Conservation (phyloP, 2,113 vertebrate genomes). For the Nothocercus nigrocapillus region DNA sequence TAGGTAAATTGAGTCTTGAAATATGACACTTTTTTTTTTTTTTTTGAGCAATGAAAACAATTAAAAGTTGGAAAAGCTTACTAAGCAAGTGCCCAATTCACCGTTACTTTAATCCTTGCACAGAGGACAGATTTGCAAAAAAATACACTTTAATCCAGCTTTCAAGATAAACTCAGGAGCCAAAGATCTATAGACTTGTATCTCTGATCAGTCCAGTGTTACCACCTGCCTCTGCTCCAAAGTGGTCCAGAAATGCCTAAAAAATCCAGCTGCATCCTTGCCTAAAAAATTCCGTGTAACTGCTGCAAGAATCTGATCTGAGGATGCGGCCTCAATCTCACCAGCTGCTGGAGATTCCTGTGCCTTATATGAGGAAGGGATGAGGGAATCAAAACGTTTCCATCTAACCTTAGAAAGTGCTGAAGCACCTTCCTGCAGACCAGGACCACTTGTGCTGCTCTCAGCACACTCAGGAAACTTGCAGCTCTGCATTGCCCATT, state of each 20-base stretch:
- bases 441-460: neutral
- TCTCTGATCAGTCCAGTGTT: neutral
- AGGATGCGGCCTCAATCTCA: neutral
- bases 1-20: neutral
- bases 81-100: neutral
- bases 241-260: neutral
- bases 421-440: neutral
- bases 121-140: neutral
- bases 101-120: neutral
- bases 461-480: neutral
- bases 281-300: neutral
- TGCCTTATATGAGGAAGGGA: neutral
- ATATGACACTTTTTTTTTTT: neutral
- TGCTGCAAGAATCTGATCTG: neutral
- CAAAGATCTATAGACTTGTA: accelerated
- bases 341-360: neutral
- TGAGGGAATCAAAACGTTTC: neutral
- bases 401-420: neutral
- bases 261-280: neutral
- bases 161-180: neutral
- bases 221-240: neutral
- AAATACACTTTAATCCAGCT: neutral
- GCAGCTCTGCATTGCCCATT: neutral
- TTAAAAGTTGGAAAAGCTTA: neutral
- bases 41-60: neutral